These are phyloP conservation scores for Eudemis profundana DNA, from an alignment of 2,888 invertebrate species.

Conservation along the genomic window DNA sequence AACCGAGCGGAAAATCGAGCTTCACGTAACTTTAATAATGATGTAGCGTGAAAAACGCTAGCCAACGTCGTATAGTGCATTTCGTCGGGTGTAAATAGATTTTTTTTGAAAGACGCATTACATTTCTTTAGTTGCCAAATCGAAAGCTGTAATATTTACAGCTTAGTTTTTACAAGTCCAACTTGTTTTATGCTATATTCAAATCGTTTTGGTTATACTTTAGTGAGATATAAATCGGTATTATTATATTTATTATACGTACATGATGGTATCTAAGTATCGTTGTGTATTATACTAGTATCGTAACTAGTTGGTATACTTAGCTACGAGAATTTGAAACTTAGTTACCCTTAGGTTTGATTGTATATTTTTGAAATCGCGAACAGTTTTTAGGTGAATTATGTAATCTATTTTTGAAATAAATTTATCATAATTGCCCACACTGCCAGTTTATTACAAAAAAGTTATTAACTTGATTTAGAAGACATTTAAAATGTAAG, in stretches of 20 bases:
- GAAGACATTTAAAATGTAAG: too few species aligned
- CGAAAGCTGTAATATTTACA: constrained; percentile 49
- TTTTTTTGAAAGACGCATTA: constrained; percentile 25
- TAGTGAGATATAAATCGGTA: constrained; percentile 36
- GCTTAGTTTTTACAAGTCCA: constrained; percentile 37
- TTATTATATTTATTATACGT: constrained; percentile 17
- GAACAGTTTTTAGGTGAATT: constrained; percentile 10
- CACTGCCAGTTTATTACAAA: constrained; percentile 44
- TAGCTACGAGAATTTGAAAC: constrained; percentile 26
- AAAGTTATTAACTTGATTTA: constrained; percentile 3
- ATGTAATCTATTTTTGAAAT: constrained; percentile 3
- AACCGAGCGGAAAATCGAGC: too few species aligned
- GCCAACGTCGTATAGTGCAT: neutral
- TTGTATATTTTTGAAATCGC: constrained; percentile 42
- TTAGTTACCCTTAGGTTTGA: constrained; percentile 42
- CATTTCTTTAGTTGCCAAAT: constrained; percentile 41
- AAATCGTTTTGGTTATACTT: constrained; percentile 23
- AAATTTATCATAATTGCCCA: constrained; percentile 1
- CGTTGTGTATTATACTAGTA: constrained; percentile 28
- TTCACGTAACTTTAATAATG: neutral
- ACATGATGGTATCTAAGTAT: constrained; percentile 28
- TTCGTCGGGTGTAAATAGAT: neutral
- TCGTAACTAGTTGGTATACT: constrained; percentile 23
- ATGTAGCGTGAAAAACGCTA: neutral
- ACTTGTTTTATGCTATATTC: constrained; percentile 41